phyloP scores from a whole-genome alignment of 1,140 invertebrate species.

The Drosophila auraria region DNA sequence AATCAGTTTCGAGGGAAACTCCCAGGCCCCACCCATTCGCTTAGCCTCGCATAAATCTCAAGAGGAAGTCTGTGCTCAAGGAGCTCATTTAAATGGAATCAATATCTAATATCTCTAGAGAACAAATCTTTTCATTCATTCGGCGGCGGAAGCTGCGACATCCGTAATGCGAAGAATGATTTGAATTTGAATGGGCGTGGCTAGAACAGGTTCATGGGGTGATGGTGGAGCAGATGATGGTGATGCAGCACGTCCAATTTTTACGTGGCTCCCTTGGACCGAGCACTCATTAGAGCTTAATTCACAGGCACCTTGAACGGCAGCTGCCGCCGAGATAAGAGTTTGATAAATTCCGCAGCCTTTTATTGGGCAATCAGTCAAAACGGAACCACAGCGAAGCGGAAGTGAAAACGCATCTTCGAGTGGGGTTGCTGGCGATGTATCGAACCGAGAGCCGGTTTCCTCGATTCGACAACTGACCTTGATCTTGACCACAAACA shows the following conservation, averaged over 20 bases:
- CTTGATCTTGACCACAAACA: conserved; percentile 79
- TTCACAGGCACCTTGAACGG: conserved; percentile 67
- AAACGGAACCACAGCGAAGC: conserved; percentile 64
- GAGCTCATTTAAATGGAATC: conserved; percentile 19
- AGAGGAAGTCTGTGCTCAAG: conserved; percentile 26
- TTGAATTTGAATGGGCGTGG: conserved; percentile 50
- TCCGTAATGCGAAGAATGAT: conserved; percentile 20
- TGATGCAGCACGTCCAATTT: conserved; percentile 63
- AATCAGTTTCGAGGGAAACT: conserved; percentile 6
- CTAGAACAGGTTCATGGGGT: conserved; percentile 49
- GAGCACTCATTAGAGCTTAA: conserved; percentile 38
- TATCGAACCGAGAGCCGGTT: conserved; percentile 63
- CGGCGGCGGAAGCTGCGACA: conserved; percentile 26
- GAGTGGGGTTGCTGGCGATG: conserved; percentile 25
- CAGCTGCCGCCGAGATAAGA: conserved; percentile 38
- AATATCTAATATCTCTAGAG: background rate
- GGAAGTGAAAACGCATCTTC: conserved; percentile 75
- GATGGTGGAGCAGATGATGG: conserved; percentile 14
- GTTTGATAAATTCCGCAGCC: conserved; percentile 57
- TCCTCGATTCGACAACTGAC: conserved; percentile 41
- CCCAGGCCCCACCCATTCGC: conserved; percentile 3
- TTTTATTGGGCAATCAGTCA: conserved; percentile 73
- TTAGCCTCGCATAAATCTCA: conserved; percentile 10
- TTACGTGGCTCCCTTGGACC: conserved; percentile 16
- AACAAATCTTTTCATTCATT: conserved; percentile 28